Evolutionary conservation across 2,888 invertebrate genomes (phyloP).

Genomic region (Diarsia dahlii): DNA sequence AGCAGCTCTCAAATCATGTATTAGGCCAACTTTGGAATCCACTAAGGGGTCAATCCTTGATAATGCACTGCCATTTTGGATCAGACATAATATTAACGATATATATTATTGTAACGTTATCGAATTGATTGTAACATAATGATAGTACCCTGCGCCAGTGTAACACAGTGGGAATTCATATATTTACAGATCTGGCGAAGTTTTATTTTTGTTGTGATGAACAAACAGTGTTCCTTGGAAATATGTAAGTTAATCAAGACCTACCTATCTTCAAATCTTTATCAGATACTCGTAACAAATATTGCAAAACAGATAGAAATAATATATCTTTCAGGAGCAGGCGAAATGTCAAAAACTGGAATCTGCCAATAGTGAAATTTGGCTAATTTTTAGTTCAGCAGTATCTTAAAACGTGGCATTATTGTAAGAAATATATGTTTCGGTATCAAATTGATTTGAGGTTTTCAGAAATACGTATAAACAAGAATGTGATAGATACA

Average conservation of each 20-base stretch:
- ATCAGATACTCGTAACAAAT: neutral
- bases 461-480: neutral
- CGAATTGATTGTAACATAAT: too few relatives aligned
- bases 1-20: too few relatives aligned
- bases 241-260: neutral
- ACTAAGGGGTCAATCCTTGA: too few relatives aligned
- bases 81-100: too few relatives aligned
- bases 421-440: neutral
- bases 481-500: neutral
- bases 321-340: neutral
- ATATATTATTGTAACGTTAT: too few relatives aligned
- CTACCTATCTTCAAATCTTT: neutral
- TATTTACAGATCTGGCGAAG: too few relatives aligned
- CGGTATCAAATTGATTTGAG: neutral
- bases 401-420: neutral
- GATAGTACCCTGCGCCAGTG: too few relatives aligned
- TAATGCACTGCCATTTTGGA: too few relatives aligned
- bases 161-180: too few relatives aligned
- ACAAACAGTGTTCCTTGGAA: neutral
- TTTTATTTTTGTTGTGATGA: too few relatives aligned
- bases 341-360: neutral
- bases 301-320: neutral
- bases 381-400: neutral
- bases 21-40: too few relatives aligned
- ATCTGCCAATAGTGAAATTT: neutral